These are phyloP conservation scores for Theonella swinhoei DNA, from an alignment of 37 sponge, comb jelly and placozoan genomes.

Conservation along the genomic window DNA sequence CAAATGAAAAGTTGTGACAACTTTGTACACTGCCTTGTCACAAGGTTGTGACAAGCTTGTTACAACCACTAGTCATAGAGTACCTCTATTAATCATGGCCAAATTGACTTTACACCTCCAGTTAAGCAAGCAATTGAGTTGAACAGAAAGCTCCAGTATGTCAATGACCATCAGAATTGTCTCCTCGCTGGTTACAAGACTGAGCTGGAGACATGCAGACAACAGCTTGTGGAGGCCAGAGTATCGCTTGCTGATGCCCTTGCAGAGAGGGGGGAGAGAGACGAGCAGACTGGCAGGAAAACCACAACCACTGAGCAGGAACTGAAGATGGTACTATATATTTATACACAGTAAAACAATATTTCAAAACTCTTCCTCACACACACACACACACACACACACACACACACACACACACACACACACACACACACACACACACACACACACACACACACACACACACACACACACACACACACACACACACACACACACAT, in stretches of 20 bases:
- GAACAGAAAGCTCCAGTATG: constrained; percentile 51
- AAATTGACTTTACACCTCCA: too few species aligned
- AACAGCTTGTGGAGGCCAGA: constrained; percentile 43
- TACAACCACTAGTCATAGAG: too few species aligned
- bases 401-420: not conserved
- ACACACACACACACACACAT: not conserved
- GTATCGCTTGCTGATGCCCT: not conserved
- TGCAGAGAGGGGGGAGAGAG: not conserved
- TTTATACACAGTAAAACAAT: not conserved
- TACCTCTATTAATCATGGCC: too few species aligned
- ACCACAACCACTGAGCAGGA: constrained; percentile 45
- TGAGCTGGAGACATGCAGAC: constrained; percentile 33
- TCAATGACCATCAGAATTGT: constrained; percentile 69
- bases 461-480: not conserved
- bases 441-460: not conserved
- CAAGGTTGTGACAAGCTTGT: too few species aligned
- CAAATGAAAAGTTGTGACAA: too few species aligned
- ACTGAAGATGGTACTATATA: constrained; percentile 63
- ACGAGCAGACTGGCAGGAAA: not conserved
- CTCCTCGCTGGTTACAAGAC: constrained; percentile 11
- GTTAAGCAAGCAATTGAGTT: constrained; percentile 44
- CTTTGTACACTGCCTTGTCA: not conserved
- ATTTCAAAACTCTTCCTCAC: not conserved
- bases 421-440: not conserved
- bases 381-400: too few species aligned